Conservation (phyloP, 2,888 invertebrate genomes). For the Drosophila mimica region DNA sequence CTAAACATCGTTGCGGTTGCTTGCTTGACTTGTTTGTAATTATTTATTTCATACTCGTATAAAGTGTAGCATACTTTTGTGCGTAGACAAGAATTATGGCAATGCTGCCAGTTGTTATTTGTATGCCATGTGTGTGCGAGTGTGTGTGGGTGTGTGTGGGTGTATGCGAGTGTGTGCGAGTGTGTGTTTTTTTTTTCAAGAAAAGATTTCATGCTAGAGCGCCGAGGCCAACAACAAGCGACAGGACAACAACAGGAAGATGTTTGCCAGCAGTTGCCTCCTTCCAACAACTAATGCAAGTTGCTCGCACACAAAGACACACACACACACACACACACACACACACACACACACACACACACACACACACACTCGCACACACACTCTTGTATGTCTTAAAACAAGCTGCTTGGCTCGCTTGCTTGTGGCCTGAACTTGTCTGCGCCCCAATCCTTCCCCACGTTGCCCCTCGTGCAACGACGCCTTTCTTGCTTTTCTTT, state of each 20-base stretch:
- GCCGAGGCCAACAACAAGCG: slow-evolving; percentile 60
- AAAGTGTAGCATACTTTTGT: slow-evolving; percentile 73
- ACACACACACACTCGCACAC: background rate
- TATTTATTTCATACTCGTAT: slow-evolving; percentile 70
- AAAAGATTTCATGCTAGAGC: slow-evolving; percentile 76
- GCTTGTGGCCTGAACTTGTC: slow-evolving; percentile 75
- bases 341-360: background rate
- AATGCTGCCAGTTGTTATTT: slow-evolving; percentile 69
- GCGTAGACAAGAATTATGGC: slow-evolving; percentile 76
- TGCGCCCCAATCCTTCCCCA: slow-evolving; percentile 23
- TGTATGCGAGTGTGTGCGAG: slow-evolving; percentile 19
- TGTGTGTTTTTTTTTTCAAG: slow-evolving; percentile 46
- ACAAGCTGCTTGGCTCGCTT: slow-evolving; percentile 76
- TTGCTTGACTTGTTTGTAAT: slow-evolving; percentile 77
- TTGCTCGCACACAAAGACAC: slow-evolving; percentile 27
- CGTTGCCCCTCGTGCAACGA: background rate
- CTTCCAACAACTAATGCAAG: slow-evolving; percentile 60
- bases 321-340: slow-evolving; percentile 7
- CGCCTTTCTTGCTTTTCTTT: slow-evolving; percentile 66
- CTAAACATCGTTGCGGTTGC: slow-evolving; percentile 47
- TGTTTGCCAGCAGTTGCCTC: slow-evolving; percentile 61
- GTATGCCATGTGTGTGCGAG: slow-evolving; percentile 33
- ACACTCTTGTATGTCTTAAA: slow-evolving; percentile 45
- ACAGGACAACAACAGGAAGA: slow-evolving; percentile 65
- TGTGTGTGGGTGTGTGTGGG: slow-evolving; percentile 14